Percentiles rank a stretch among this genome's conserved stretches.
Conservation (phyloP, 1,140 invertebrate genomes). For the Aphis craccivora region DNA sequence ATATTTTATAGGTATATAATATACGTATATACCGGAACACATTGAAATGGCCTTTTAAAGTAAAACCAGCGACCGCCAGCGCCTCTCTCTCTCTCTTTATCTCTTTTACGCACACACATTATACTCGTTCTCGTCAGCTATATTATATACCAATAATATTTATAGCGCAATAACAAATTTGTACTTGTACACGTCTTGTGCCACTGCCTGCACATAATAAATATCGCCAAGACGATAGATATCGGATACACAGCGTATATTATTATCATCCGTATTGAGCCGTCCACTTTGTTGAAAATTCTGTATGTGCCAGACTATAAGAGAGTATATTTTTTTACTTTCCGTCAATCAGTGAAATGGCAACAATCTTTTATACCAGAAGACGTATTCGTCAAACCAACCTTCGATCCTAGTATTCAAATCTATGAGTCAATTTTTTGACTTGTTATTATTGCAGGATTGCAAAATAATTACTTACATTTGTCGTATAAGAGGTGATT, state of each 20-base stretch:
- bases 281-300: background rate
- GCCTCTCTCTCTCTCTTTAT: background rate
- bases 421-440: no score
- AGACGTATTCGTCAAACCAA: no score
- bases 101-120: background rate
- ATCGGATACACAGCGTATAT: background rate
- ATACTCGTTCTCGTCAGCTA: background rate
- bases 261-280: background rate
- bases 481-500: no score
- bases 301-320: background rate
- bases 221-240: background rate
- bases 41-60: conserved; percentile 50
- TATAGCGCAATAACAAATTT: conserved; percentile 46
- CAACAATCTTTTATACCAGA: background rate
- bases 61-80: conserved; percentile 9
- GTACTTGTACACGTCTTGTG: background rate
- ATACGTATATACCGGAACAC: conserved; percentile 52
- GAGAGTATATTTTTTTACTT: background rate
- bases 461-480: no score
- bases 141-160: conserved; percentile 24
- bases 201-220: background rate
- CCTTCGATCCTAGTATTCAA: no score
- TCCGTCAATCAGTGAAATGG: background rate
- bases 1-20: background rate
- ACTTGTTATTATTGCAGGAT: no score